These are phyloP conservation scores for Seira musarum DNA, from an alignment of 2,888 invertebrate genomes.

Conservation along the genomic window DNA sequence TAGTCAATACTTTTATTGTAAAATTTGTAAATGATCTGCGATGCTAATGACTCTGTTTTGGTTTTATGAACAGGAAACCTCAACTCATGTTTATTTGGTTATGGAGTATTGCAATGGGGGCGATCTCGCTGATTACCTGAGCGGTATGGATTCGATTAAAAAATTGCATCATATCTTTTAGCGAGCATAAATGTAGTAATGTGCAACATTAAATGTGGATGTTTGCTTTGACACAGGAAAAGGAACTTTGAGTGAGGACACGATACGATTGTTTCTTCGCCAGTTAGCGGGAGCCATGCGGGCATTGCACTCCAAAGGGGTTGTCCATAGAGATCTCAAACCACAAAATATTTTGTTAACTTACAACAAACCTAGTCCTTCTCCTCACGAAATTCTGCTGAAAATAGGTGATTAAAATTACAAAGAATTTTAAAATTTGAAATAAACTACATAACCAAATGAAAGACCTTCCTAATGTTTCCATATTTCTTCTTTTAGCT, in stretches of 20 bases:
- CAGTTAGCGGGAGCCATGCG: constrained; percentile 99
- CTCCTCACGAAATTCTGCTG: constrained; percentile 89
- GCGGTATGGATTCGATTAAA: constrained; percentile 75
- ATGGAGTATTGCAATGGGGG: constrained; percentile 99
- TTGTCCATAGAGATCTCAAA: constrained; percentile 98
- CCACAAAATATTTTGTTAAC: constrained; percentile 99
- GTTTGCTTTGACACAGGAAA: constrained; percentile 76
- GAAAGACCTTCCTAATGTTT: too few species aligned
- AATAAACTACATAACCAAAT: neutral
- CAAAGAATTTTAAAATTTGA: neutral
- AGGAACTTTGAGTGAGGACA: constrained; percentile 97
- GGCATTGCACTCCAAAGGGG: constrained; percentile 96
- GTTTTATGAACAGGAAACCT: constrained; percentile 80
- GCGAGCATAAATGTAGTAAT: neutral
- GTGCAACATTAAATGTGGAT: neutral
- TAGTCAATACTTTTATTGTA: neutral
- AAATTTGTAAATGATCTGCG: constrained; percentile 6
- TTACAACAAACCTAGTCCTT: constrained; percentile 80
- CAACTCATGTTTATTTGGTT: constrained; percentile 95
- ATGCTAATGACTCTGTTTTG: constrained; percentile 1
- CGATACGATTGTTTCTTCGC: constrained; percentile 93
- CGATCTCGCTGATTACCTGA: constrained; percentile 97
- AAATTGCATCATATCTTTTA: neutral
- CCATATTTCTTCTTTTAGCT: constrained; percentile 76
- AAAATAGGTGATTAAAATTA: constrained; percentile 85